Evolutionary conservation across 2,113 vertebrate genomes (phyloP), one percentile per base, ranked within the genome.

Genomic region (Falco punctatus): DNA sequence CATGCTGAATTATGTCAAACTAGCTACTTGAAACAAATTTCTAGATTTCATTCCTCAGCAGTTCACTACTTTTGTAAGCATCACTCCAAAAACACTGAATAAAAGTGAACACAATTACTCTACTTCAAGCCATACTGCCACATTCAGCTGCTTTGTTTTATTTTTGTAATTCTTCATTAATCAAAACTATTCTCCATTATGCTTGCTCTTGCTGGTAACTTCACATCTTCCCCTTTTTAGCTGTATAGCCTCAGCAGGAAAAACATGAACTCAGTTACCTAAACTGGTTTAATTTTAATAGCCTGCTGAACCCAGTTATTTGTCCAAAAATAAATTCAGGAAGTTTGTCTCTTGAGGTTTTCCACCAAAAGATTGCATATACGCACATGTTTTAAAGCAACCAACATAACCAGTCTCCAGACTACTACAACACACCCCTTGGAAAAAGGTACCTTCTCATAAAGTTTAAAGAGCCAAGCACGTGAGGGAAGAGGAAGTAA

Each of bases 321-420:
- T 51, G 51, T 38, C 42, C 51, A 84, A 70, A 38, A 38, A 75
- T 28, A 15, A 51, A 46, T 51, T 59, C 32, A 51, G 27, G 20
- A 78, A 48, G 27, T 40, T 84, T 52, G 7, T 66, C 73, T 19
- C 1, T 9, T 13, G 2, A 82, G 28, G 32, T 42, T 64, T 85
- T 51, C 84, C 48, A 71, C 26, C 22, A 52, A n/a, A 94, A 69
- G 8, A n/a, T 17, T 28, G n/a, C 48, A 52, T 10, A 40, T 4
- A 40, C 2, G 2, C 21, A 13, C 1, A 0, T 6, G 6, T 44
- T 64, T 59, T 10, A 57, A 14, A 72, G 13, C 54, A 40, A 35
- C 4, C 5, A 54, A 15, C 1, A 9, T 2, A 21, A 35, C 20
- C 15, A 55, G 32, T 27, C 32, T 65, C 32, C 13, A 35, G 13